These are phyloP conservation scores for Thymelicus lineola DNA, from an alignment of 2,888 invertebrate genomes.

Conservation along the genomic window DNA sequence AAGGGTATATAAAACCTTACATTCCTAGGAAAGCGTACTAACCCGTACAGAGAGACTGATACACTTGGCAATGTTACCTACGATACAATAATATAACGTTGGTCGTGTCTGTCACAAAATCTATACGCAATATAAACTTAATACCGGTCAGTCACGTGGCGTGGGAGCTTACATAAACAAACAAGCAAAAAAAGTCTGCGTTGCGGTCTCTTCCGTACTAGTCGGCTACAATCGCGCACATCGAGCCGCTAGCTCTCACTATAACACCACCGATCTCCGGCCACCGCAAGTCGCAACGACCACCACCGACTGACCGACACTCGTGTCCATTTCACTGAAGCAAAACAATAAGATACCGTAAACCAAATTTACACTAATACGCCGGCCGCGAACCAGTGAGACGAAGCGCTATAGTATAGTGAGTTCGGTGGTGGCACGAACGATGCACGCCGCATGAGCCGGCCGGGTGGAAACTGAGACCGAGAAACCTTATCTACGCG, in stretches of 20 bases:
- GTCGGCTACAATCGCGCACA: conserved; percentile 5
- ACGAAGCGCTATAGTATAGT: too few relatives aligned
- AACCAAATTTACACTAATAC: too few relatives aligned
- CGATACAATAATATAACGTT: too few relatives aligned
- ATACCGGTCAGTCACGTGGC: background rate
- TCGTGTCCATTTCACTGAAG: background rate
- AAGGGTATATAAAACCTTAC: too few relatives aligned
- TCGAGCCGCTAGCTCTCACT: conserved; percentile 26
- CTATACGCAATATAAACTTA: background rate
- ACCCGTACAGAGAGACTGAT: too few relatives aligned
- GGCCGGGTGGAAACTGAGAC: conserved; percentile 51
- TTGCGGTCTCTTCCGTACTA: background rate
- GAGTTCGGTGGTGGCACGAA: conserved; percentile 32
- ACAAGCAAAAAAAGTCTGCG: conserved; percentile 4
- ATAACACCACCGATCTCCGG: conserved; percentile 7
- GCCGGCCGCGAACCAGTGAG: too few relatives aligned
- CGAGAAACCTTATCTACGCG: conserved; percentile 50
- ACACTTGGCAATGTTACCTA: background rate
- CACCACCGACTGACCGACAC: background rate
- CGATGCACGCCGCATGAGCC: conserved; percentile 36
- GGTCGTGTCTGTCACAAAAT: background rate
- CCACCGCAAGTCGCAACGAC: too few relatives aligned
- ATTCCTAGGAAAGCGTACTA: too few relatives aligned
- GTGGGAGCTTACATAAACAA: conserved; percentile 6
- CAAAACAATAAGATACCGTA: background rate